A percentile compares a stretch with the other conserved stretches of the same genome.
Conservation (phyloP, 2,888 invertebrate species). For the Archips xylosteana region DNA sequence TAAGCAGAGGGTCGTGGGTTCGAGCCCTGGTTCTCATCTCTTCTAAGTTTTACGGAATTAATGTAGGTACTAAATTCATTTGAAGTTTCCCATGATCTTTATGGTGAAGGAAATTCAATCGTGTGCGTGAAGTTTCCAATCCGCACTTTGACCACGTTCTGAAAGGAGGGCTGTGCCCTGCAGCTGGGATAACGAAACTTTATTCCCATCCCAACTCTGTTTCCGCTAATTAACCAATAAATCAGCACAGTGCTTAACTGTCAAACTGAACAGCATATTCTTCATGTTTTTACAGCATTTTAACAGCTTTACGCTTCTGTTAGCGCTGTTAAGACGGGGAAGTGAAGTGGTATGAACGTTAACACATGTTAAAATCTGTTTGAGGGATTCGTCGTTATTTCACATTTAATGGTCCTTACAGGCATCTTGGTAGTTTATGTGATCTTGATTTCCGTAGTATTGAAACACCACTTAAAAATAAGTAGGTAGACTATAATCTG, state of each 20-base stretch:
- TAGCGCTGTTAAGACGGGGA: neutral
- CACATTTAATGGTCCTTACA: neutral
- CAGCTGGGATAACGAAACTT: too few species aligned
- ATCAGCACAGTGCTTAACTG: neutral
- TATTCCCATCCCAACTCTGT: too few species aligned
- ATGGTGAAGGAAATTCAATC: too few species aligned
- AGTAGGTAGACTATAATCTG: too few species aligned
- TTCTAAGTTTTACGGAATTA: too few species aligned
- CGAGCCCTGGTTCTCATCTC: too few species aligned
- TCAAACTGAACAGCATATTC: slow-evolving; percentile 1
- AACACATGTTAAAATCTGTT: slow-evolving; percentile 3
- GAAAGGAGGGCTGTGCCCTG: too few species aligned
- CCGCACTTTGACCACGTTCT: too few species aligned
- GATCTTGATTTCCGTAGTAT: neutral
- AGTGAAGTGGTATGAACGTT: neutral
- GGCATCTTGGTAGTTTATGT: neutral
- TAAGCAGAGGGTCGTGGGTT: too few species aligned
- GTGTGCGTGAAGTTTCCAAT: too few species aligned
- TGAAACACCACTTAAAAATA: neutral
- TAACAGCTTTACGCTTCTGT: slow-evolving; percentile 19
- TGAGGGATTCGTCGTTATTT: neutral
- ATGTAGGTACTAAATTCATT: too few species aligned
- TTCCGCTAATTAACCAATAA: neutral
- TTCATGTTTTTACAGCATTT: slow-evolving; percentile 27
- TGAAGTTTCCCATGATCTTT: too few species aligned